Conservation (phyloP, 2,797 vertebrate species). For the Tokudaia muenninki region DNA sequence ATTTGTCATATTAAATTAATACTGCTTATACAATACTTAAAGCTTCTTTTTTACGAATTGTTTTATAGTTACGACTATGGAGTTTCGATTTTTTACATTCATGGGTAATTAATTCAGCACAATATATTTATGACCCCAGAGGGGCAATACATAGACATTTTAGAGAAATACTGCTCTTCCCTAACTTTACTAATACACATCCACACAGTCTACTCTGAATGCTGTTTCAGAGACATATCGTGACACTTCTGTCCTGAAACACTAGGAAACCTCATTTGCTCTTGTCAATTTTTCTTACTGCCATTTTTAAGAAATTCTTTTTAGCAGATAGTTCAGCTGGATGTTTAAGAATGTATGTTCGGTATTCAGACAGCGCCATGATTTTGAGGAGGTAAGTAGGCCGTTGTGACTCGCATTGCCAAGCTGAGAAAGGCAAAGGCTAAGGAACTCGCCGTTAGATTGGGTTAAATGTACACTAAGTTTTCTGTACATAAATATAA, state of each 20-base stretch:
- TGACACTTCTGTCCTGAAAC: background rate
- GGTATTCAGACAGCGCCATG: background rate
- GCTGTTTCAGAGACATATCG: background rate
- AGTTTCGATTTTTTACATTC: constrained; percentile 41
- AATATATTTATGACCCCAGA: background rate
- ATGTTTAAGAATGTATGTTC: constrained; percentile 11
- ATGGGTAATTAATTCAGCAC: background rate
- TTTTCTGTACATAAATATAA: too few species aligned
- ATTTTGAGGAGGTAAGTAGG: background rate
- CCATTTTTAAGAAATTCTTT: constrained; percentile 17
- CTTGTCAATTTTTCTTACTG: background rate
- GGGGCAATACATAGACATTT: background rate
- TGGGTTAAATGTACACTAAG: too few species aligned
- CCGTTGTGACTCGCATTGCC: too few species aligned
- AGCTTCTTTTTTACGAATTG: background rate
- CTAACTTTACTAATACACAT: background rate
- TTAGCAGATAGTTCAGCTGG: background rate
- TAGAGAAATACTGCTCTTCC: background rate
- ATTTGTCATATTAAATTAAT: background rate
- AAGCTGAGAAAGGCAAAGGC: too few species aligned
- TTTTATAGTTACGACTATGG: background rate
- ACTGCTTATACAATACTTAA: background rate
- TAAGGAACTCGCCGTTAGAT: too few species aligned
- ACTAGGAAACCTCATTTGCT: background rate
- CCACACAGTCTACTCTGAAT: background rate